A percentile compares a stretch with the other conserved stretches of the same genome.
These are phyloP conservation scores for Spheniscus humboldti DNA, from an alignment of 2,797 vertebrate genomes.

Conservation along the genomic window DNA sequence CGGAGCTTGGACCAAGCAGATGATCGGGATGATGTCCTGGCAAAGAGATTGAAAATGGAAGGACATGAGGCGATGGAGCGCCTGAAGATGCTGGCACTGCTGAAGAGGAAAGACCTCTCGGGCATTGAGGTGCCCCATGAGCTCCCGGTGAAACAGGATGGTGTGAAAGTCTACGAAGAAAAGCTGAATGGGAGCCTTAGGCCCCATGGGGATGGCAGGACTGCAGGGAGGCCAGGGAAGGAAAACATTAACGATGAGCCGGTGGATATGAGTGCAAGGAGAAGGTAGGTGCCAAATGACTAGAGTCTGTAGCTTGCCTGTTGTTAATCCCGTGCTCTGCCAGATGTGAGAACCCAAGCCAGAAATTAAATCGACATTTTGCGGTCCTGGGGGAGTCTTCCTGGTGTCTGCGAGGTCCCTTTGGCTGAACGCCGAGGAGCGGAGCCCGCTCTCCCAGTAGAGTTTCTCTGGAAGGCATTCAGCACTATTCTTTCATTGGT, in stretches of 20 bases:
- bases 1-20: constrained; percentile 85
- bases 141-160: constrained; percentile 69
- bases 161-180: constrained; percentile 84
- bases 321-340: not conserved
- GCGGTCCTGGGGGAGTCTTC: not conserved
- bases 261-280: constrained; percentile 93
- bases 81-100: constrained; percentile 92
- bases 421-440: not conserved
- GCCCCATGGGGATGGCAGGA: constrained; percentile 74
- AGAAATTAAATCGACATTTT: accelerated
- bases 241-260: constrained; percentile 94
- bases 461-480: not conserved
- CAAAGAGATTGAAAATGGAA: constrained; percentile 92
- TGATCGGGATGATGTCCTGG: constrained; percentile 87
- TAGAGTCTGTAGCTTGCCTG: not conserved
- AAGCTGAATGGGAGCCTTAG: constrained; percentile 90
- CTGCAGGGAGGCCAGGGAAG: constrained; percentile 83
- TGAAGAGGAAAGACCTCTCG: constrained; percentile 92
- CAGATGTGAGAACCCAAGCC: not conserved
- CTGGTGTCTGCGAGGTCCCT: not conserved
- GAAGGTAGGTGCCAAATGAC: constrained; percentile 73
- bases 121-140: constrained; percentile 79
- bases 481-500: accelerated
- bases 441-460: not conserved
- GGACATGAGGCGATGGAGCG: constrained; percentile 96